Evolutionary conservation across 2,113 vertebrate species (phyloP).

Genomic region (Paralichthys olivaceus): DNA sequence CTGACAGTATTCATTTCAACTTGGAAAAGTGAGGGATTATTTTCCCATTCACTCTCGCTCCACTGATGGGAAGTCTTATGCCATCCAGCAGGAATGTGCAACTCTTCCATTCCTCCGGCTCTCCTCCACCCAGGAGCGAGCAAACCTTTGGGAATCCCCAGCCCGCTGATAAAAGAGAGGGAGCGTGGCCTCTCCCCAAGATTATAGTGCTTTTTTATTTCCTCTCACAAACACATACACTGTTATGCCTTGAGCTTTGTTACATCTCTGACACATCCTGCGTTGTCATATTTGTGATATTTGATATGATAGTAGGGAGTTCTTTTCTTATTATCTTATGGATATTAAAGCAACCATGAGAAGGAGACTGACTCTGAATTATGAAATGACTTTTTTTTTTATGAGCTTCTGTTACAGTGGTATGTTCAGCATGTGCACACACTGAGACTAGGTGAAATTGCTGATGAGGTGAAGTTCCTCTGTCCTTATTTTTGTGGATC

Average conservation of each 20-base stretch:
- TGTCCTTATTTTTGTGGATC: conserved; percentile 17
- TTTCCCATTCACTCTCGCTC: conserved; percentile 72
- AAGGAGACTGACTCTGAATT: background rate
- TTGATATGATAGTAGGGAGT: background rate
- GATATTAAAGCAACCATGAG: background rate
- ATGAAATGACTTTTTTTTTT: no score
- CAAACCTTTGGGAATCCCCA: conserved; percentile 66
- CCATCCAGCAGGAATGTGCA: conserved; percentile 81
- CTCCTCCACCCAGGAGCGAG: conserved; percentile 59
- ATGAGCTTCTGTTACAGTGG: no score
- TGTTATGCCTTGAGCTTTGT: no score
- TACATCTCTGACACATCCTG: background rate
- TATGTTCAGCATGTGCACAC: background rate
- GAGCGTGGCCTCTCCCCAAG: background rate
- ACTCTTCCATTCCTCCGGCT: conserved; percentile 54
- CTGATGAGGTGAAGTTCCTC: background rate
- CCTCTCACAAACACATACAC: background rate
- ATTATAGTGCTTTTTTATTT: background rate
- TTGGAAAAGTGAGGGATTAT: conserved; percentile 69
- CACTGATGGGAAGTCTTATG: conserved; percentile 79
- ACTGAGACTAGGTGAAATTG: background rate
- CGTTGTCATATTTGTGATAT: background rate
- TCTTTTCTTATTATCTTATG: background rate
- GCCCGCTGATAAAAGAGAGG: conserved; percentile 7
- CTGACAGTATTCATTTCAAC: conserved; percentile 51